Evolutionary conservation across 2,888 invertebrate genomes (phyloP), one percentile per base, ranked within the genome.

Genomic region (Pheosia gnoma): DNA sequence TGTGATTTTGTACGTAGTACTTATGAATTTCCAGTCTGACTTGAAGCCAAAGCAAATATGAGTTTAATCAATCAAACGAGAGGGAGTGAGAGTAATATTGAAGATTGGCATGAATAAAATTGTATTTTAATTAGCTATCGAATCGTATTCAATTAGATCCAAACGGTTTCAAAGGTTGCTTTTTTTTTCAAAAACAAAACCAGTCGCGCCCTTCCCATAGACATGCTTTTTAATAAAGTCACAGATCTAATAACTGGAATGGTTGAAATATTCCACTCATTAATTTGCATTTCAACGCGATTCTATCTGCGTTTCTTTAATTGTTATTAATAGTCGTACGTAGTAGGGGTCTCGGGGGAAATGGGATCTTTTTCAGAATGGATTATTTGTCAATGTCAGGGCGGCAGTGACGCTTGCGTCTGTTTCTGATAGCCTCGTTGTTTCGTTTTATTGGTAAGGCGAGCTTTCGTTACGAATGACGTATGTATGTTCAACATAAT

Each of bases 301-400:
- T 69, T 73, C 70, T 70, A 65, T 67, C 62, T 52, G 57, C 67
- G 58, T 67, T 71, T 73, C 61, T 74, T 66, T 80, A 80, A 82
- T 81, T 80, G 71, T 78, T 78, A 80, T 77, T 75, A 80, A 79
- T 80, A 77, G 75, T 69, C 71, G 72, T 74, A 74, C 82, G 72
- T 87, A 77, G 87, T 87, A 87, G 85, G 85, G 87, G 87, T 79
- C 79, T 78, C 71, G 72, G 78, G 79, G 81, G 78, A 85, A 86
- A 84, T 83, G 86, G 84, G 84, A 84, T 88, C 87, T 89, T 88
- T 89, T 87, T 86, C 88, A 82, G 84, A 86, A 86, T 84, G 84
- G 85, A 86, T 87, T 89, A 89, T 89, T 88, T 89, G 89, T 90
- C 89, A 90, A 88, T 86, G 89, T 89, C 89, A 86, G 80, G 70